phyloP scores from a whole-genome alignment of 2,797 vertebrate genomes.

The Helostoma temminkii region DNA sequence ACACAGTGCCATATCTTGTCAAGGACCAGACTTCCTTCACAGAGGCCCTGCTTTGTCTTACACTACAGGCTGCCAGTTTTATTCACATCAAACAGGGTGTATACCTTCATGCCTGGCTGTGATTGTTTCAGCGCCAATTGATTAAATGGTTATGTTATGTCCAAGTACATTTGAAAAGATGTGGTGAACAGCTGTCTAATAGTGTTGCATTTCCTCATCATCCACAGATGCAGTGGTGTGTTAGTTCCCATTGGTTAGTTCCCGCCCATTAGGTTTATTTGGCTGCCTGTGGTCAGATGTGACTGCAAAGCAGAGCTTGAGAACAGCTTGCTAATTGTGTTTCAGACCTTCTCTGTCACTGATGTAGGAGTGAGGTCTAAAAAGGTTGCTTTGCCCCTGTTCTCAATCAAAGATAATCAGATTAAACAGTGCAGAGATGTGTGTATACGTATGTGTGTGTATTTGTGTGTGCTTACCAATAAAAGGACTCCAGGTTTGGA shows the following conservation, averaged over 20 bases:
- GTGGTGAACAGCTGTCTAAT: slow-evolving; percentile 82
- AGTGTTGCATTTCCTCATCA: slow-evolving; percentile 79
- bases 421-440: slow-evolving; percentile 80
- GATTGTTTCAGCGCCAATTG: slow-evolving; percentile 62
- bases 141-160: slow-evolving; percentile 64
- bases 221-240: slow-evolving; percentile 71
- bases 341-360: slow-evolving; percentile 85
- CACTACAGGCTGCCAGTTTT: slow-evolving; percentile 57
- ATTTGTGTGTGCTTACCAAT: slow-evolving; percentile 80
- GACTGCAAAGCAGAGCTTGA: slow-evolving; percentile 80
- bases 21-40: slow-evolving; percentile 69
- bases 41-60: slow-evolving; percentile 66
- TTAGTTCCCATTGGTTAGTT: slow-evolving; percentile 83
- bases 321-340: slow-evolving; percentile 86
- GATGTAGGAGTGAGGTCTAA: slow-evolving; percentile 82
- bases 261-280: slow-evolving; percentile 82
- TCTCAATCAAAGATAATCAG: slow-evolving; percentile 86
- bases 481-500: slow-evolving; percentile 86
- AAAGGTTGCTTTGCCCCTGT: slow-evolving; percentile 84
- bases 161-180: slow-evolving; percentile 80
- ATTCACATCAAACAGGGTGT: slow-evolving; percentile 62
- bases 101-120: slow-evolving; percentile 44
- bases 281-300: slow-evolving; percentile 83
- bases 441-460: slow-evolving; percentile 53
- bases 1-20: slow-evolving; percentile 70